Evolutionary conservation across 35 echinoderm and acorn worm species (phyloP).

Genomic region (Diadema setosum): DNA sequence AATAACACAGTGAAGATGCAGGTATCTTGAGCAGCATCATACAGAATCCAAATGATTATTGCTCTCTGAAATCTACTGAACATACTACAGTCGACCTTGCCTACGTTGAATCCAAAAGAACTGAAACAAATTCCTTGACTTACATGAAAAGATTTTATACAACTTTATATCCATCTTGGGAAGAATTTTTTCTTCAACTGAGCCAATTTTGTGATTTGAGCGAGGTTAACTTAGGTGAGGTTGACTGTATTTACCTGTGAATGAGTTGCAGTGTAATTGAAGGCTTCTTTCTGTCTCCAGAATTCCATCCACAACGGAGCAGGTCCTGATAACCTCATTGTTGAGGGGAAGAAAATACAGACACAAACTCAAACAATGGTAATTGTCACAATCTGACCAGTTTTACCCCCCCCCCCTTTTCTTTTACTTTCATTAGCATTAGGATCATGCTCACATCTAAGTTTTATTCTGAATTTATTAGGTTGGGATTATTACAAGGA

Average conservation of each 20-base stretch:
- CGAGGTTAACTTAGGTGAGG: background rate
- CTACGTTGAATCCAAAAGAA: too few species aligned
- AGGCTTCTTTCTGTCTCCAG: slow-evolving; percentile 45
- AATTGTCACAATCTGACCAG: background rate
- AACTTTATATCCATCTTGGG: too few species aligned
- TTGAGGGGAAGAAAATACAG: background rate
- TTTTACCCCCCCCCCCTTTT: background rate
- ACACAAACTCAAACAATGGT: background rate
- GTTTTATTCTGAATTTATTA: too few species aligned
- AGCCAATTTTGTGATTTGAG: background rate
- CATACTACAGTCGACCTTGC: too few species aligned
- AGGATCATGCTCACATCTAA: background rate
- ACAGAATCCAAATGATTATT: too few species aligned
- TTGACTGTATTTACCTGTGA: background rate
- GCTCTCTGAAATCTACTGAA: too few species aligned
- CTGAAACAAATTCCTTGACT: too few species aligned
- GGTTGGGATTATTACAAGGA: background rate
- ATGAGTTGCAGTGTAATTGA: slow-evolving; percentile 37
- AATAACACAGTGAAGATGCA: too few species aligned
- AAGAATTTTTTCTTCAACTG: too few species aligned
- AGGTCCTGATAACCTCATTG: slow-evolving; percentile 27
- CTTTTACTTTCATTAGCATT: background rate
- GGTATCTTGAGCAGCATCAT: too few species aligned
- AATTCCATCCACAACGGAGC: slow-evolving; percentile 38
- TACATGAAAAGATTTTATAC: too few species aligned